Percentiles rank a stretch among this genome's conserved stretches.
phyloP scores from a whole-genome alignment of 2,797 vertebrate genomes.

The Coluber constrictor region DNA sequence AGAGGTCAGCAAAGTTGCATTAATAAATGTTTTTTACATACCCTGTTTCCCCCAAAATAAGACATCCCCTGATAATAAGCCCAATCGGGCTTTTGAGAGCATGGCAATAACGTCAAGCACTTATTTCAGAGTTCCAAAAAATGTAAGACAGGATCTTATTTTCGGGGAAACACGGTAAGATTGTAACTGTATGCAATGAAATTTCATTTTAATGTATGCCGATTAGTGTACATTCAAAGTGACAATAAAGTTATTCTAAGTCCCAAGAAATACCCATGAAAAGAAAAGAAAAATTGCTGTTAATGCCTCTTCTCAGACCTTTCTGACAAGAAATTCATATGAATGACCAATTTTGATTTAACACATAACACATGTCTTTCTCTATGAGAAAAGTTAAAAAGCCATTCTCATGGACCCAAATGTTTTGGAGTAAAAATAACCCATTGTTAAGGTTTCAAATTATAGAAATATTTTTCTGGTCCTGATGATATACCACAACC shows the following conservation, averaged over 20 bases:
- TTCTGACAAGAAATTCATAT: not conserved
- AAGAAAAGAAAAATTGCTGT: not conserved
- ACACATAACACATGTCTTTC: not conserved
- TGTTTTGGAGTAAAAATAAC: not conserved
- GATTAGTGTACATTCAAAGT: too few relatives aligned
- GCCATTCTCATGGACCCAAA: not conserved
- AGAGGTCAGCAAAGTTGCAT: not conserved
- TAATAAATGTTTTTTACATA: not conserved
- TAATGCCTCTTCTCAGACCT: not conserved
- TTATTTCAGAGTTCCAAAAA: too few relatives aligned
- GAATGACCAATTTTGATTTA: not conserved
- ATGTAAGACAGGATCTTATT: too few relatives aligned
- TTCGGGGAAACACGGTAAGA: too few relatives aligned
- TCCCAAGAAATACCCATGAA: not conserved
- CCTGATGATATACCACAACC: constrained; percentile 1
- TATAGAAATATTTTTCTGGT: constrained; percentile 5
- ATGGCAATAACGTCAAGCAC: too few relatives aligned
- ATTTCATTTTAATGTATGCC: too few relatives aligned
- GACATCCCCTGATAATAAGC: too few relatives aligned
- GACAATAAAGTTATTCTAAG: too few relatives aligned
- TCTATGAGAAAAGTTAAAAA: not conserved
- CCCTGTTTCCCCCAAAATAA: too few relatives aligned
- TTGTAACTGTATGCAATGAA: not conserved
- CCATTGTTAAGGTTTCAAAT: not conserved
- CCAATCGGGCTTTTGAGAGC: too few relatives aligned